Percentiles rank a stretch among this genome's conserved stretches.
These are phyloP conservation scores for Danaus chrysippus DNA, from an alignment of 2,888 invertebrate species.

Conservation along the genomic window DNA sequence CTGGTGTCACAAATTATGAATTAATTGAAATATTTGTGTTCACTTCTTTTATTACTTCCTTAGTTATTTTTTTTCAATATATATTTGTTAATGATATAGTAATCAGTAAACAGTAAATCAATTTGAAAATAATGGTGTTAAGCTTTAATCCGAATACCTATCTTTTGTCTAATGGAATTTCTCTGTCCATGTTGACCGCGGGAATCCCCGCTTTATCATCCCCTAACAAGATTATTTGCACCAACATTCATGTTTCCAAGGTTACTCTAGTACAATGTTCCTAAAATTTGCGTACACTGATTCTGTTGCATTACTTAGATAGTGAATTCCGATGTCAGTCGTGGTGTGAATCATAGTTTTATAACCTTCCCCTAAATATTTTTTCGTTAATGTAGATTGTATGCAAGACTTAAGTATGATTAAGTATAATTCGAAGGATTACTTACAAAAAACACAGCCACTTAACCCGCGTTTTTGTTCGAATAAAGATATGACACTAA, in stretches of 20 bases:
- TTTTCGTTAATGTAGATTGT: too few relatives aligned
- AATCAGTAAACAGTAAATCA: not conserved
- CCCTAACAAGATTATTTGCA: constrained; percentile 18
- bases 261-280: constrained; percentile 5
- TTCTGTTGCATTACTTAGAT: not conserved
- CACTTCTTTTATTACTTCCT: too few relatives aligned
- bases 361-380: too few relatives aligned
- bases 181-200: constrained; percentile 21
- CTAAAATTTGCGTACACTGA: constrained; percentile 7
- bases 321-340: not conserved
- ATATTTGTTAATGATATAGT: not conserved
- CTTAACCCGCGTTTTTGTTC: too few relatives aligned
- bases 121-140: not conserved
- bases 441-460: too few relatives aligned
- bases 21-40: too few relatives aligned
- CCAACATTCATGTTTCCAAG: constrained; percentile 15
- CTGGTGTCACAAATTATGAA: too few relatives aligned
- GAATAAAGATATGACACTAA: too few relatives aligned
- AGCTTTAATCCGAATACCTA: not conserved
- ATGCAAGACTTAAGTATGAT: too few relatives aligned
- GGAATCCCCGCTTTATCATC: constrained; percentile 8
- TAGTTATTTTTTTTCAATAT: too few relatives aligned
- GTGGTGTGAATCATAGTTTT: too few relatives aligned
- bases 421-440: too few relatives aligned
- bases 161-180: constrained; percentile 20